phyloP scores from a whole-genome alignment of 2,888 invertebrate species.

The Tetropium fuscum region DNA sequence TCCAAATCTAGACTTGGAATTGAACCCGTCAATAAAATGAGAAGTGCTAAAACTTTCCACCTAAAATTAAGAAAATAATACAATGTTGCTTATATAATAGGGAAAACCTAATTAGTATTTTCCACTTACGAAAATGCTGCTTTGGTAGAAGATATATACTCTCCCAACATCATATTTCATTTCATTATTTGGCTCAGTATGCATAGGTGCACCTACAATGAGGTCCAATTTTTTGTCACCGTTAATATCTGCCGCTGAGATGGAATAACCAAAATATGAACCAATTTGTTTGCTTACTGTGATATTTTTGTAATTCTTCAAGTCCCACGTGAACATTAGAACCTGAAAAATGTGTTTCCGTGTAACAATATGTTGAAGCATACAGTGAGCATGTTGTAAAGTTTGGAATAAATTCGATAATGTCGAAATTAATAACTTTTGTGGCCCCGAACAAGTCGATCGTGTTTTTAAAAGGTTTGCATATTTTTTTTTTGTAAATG shows the following conservation, averaged over 20 bases:
- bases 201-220: constrained; percentile 95
- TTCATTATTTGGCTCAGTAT: constrained; percentile 83
- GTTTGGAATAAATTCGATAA: no score
- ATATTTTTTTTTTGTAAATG: no score
- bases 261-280: constrained; percentile 95
- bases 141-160: constrained; percentile 90
- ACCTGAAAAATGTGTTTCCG: no score
- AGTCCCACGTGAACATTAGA: constrained; percentile 80
- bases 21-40: constrained; percentile 81
- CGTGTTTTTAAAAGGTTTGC: no score
- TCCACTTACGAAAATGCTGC: constrained; percentile 67
- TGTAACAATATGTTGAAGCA: no score
- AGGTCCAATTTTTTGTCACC: constrained; percentile 92
- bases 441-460: no score
- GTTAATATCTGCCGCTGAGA: constrained; percentile 90
- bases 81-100: no score
- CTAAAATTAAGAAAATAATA: constrained; percentile 64
- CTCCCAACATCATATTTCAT: constrained; percentile 93
- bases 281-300: constrained; percentile 93
- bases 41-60: constrained; percentile 61
- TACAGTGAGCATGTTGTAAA: no score
- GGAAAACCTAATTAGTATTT: no score
- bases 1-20: constrained; percentile 90
- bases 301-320: constrained; percentile 85
- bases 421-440: no score